A percentile compares a stretch with the other conserved stretches of the same genome.
phyloP scores from a whole-genome alignment of 2,888 invertebrate genomes.

The Agrotis puta region DNA sequence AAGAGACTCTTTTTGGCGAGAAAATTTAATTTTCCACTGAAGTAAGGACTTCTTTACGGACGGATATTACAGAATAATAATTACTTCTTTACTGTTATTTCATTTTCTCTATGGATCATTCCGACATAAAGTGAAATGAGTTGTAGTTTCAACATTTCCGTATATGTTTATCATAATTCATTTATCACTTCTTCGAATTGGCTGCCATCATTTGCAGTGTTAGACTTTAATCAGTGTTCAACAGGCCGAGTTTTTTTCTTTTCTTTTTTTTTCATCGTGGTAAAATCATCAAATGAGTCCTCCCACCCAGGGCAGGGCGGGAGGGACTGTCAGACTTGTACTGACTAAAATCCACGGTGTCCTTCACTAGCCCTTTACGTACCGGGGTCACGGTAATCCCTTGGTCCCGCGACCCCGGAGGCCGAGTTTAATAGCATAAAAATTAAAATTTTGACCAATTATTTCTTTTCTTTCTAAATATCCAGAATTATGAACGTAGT shows the following conservation, averaged over 20 bases:
- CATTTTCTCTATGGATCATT: conserved; percentile 28
- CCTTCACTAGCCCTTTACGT: too few relatives aligned
- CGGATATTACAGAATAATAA: conserved; percentile 43
- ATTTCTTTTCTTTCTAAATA: too few relatives aligned
- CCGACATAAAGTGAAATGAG: conserved; percentile 26
- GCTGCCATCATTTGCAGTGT: conserved; percentile 17
- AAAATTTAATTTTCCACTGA: conserved; percentile 32
- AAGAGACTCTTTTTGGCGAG: conserved; percentile 28
- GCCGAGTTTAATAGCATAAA: too few relatives aligned
- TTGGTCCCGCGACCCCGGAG: too few relatives aligned
- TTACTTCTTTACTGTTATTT: conserved; percentile 39
- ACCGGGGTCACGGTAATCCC: too few relatives aligned
- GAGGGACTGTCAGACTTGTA: too few relatives aligned
- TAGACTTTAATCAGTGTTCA: conserved; percentile 27
- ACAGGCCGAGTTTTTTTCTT: too few relatives aligned
- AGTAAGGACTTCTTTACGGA: conserved; percentile 14
- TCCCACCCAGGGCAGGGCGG: too few relatives aligned
- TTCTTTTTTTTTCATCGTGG: too few relatives aligned
- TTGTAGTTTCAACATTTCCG: conserved; percentile 35
- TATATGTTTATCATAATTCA: conserved; percentile 22
- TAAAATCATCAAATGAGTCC: too few relatives aligned
- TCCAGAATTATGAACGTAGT: neutral
- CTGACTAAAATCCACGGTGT: too few relatives aligned
- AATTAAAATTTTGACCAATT: too few relatives aligned
- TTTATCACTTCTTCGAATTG: conserved; percentile 37